Evolutionary conservation across 2,113 vertebrate genomes (phyloP).

Genomic region (Sciurus niger): DNA sequence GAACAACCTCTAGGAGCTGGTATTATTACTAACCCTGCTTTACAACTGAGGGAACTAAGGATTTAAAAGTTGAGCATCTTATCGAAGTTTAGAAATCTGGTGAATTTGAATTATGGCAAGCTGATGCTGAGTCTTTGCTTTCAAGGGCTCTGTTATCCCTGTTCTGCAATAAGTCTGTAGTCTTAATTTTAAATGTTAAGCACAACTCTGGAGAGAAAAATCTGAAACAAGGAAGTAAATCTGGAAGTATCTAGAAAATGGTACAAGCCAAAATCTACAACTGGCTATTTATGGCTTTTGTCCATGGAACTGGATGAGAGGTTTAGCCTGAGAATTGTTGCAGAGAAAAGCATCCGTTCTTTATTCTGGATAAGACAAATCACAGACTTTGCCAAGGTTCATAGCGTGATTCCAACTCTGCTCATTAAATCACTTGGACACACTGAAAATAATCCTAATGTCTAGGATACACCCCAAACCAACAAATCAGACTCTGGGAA

Average conservation of each 20-base stretch:
- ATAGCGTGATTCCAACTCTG: background rate
- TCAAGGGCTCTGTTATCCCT: background rate
- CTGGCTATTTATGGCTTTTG: background rate
- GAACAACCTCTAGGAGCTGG: background rate
- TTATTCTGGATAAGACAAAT: background rate
- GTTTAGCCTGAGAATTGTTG: background rate
- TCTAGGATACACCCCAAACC: background rate
- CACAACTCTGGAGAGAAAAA: background rate
- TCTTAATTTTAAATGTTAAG: background rate
- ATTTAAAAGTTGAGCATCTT: background rate
- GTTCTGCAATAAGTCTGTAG: background rate
- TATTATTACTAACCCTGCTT: background rate
- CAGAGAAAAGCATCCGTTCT: background rate
- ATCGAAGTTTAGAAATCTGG: background rate
- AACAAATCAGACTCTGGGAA: background rate
- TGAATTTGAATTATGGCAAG: background rate
- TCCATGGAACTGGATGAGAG: background rate
- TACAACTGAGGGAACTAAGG: background rate
- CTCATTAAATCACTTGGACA: background rate
- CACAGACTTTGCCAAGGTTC: background rate
- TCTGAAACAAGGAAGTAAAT: conserved; percentile 34
- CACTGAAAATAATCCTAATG: background rate
- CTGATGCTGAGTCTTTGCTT: background rate
- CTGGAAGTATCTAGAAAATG: background rate
- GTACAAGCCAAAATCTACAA: background rate